Conservation (phyloP, 2,888 invertebrate species). For the Mamestra brassicae region DNA sequence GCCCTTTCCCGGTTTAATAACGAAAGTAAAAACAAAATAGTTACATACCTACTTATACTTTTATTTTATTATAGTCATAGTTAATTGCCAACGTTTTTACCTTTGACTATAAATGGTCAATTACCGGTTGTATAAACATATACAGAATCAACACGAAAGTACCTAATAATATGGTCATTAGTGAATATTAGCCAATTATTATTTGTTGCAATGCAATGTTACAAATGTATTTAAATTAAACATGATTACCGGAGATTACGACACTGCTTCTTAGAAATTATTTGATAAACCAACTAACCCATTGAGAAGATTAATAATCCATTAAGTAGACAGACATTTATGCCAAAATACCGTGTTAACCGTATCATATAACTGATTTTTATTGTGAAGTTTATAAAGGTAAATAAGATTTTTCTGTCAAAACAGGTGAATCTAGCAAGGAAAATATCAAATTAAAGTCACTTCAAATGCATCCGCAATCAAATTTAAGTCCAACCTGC, state of each 20-base stretch:
- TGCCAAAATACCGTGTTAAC: not conserved
- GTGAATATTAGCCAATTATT: slow-evolving; percentile 46
- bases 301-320: slow-evolving; percentile 30
- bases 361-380: not conserved
- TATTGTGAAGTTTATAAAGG: too few relatives aligned
- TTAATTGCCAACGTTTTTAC: slow-evolving; percentile 12
- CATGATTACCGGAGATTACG: slow-evolving; percentile 63
- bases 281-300: slow-evolving; percentile 70
- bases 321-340: not conserved
- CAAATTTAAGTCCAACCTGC: not conserved
- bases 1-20: too few relatives aligned
- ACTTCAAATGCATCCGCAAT: too few relatives aligned
- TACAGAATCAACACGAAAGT: slow-evolving; percentile 23
- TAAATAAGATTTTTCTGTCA: not conserved
- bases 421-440: not conserved
- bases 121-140: slow-evolving; percentile 28
- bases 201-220: slow-evolving; percentile 62
- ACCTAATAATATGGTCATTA: slow-evolving; percentile 43
- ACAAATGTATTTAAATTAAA: slow-evolving; percentile 71
- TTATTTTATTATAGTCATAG: too few relatives aligned
- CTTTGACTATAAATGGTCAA: slow-evolving; percentile 6
- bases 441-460: not conserved
- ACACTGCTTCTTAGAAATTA: slow-evolving; percentile 55
- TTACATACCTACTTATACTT: too few relatives aligned
- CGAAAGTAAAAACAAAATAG: too few relatives aligned